Percentiles rank a stretch among this genome's conserved stretches.
Conservation (phyloP, 23 tunicate species). For the Oikopleura dioica region DNA sequence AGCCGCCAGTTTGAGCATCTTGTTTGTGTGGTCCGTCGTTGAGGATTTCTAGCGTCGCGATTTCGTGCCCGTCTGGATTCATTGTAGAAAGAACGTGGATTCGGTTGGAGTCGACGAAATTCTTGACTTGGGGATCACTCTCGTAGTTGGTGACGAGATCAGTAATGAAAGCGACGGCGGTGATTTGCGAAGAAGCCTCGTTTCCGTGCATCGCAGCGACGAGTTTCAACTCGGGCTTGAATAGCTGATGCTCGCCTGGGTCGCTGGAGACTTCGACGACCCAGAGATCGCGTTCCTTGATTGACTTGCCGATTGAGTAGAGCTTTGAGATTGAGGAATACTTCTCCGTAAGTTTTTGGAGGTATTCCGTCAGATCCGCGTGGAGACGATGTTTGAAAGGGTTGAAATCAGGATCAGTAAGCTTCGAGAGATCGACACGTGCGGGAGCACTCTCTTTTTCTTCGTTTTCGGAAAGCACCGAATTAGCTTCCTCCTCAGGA, state of each 20-base stretch:
- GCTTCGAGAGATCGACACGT: not conserved
- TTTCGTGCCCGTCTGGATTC: not conserved
- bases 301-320: not conserved
- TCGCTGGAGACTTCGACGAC: conserved; percentile 34
- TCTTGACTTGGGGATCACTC: conserved; percentile 16
- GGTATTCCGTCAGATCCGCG: not conserved
- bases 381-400: not conserved
- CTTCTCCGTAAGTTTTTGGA: not conserved
- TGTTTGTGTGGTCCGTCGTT: not conserved
- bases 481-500: no score
- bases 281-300: conserved; percentile 19
- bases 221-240: conserved; percentile 40
- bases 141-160: conserved; percentile 24
- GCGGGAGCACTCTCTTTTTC: no score
- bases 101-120: conserved; percentile 14
- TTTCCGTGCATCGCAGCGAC: conserved; percentile 91
- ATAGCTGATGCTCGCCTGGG: conserved; percentile 14
- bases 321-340: not conserved
- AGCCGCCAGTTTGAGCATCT: not conserved
- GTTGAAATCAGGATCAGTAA: not conserved
- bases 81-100: not conserved
- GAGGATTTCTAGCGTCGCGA: not conserved
- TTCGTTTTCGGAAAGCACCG: no score
- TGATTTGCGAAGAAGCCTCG: conserved; percentile 40
- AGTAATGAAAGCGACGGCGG: conserved; percentile 30